These are phyloP conservation scores for Piezodorus guildinii DNA, from an alignment of 1,140 invertebrate species.

Conservation along the genomic window DNA sequence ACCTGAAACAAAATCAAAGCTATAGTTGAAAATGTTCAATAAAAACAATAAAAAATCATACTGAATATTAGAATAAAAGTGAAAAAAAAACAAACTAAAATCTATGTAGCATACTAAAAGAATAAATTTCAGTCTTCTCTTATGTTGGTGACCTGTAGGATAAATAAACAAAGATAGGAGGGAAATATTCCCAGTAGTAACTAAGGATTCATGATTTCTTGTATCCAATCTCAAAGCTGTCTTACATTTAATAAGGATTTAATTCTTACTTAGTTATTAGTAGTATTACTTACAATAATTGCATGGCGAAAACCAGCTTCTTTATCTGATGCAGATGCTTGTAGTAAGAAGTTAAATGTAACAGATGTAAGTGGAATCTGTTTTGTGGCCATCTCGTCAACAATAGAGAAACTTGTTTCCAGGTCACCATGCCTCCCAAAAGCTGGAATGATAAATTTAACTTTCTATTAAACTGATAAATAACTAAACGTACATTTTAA, in stretches of 20 bases:
- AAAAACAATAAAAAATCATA: too few relatives aligned
- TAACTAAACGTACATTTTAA: background rate
- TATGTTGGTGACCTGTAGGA: too few relatives aligned
- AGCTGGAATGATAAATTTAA: conserved; percentile 36
- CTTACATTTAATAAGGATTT: too few relatives aligned
- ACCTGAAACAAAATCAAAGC: conserved; percentile 36
- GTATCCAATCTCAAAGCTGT: too few relatives aligned
- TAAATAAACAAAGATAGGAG: too few relatives aligned
- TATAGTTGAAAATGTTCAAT: too few relatives aligned
- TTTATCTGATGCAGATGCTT: conserved; percentile 66
- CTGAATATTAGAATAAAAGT: too few relatives aligned
- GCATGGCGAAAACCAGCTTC: conserved; percentile 67
- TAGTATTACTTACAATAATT: conserved; percentile 33
- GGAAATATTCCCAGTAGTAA: too few relatives aligned
- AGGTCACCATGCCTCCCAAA: conserved; percentile 72
- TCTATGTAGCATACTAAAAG: background rate
- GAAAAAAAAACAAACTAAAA: background rate
- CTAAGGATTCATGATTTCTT: too few relatives aligned
- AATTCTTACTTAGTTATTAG: too few relatives aligned
- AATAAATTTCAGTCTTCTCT: background rate
- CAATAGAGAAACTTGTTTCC: conserved; percentile 59
- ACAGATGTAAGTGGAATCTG: conserved; percentile 48
- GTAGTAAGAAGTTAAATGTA: conserved; percentile 68
- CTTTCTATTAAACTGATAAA: background rate
- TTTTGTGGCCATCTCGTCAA: conserved; percentile 69